Evolutionary conservation across 2,113 vertebrate genomes (phyloP).

Genomic region (Pagrus major): DNA sequence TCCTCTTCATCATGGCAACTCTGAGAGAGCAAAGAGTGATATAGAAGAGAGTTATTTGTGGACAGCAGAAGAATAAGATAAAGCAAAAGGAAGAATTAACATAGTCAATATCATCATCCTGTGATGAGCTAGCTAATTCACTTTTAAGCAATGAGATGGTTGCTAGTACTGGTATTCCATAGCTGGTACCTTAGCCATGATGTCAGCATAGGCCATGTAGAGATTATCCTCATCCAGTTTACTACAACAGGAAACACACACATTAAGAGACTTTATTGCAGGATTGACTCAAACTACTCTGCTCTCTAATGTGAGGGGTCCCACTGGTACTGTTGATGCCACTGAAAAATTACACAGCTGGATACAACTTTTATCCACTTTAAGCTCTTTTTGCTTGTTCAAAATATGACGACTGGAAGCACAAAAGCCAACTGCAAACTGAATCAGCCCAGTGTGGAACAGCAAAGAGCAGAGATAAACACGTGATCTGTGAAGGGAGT

Average conservation of each 20-base stretch:
- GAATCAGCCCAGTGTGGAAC: background rate
- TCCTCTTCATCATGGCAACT: constrained; percentile 98
- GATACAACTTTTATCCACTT: background rate
- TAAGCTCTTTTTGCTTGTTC: too few species aligned
- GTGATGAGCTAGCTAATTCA: background rate
- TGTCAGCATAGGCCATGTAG: constrained; percentile 98
- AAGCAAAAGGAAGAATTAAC: background rate
- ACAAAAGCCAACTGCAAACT: background rate
- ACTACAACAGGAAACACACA: constrained; percentile 78
- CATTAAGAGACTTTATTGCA: background rate
- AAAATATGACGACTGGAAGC: too few species aligned
- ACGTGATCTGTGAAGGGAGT: background rate
- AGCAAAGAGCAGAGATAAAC: background rate
- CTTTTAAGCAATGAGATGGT: background rate
- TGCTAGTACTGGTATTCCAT: background rate
- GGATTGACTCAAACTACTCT: background rate
- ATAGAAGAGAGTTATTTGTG: background rate
- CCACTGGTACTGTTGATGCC: background rate
- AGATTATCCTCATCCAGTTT: constrained; percentile 96
- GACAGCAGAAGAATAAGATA: background rate
- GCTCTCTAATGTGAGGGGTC: background rate
- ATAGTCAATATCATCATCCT: background rate
- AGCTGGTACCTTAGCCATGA: constrained; percentile 94
- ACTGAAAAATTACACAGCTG: background rate
- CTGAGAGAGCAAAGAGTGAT: constrained; percentile 74